Evolutionary conservation across 2,797 vertebrate genomes (phyloP), one percentile per base, ranked within the genome.

Genomic region (Alfaro cultratus): DNA sequence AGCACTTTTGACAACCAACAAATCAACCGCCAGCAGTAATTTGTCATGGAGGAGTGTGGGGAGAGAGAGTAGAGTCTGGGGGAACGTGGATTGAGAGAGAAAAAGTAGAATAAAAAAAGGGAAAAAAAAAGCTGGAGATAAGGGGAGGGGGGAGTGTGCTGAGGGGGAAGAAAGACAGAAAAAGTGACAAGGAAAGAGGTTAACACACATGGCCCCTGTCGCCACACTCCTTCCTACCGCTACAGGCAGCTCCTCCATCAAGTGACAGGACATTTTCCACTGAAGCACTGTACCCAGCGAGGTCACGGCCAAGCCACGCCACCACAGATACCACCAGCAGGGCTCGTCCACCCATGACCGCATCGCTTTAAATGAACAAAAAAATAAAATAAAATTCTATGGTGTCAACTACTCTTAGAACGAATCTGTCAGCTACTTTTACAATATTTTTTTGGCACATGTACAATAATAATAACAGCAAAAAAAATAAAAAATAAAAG

Each of bases 1-100:
- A 92, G 88, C 92, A 93, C 89, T 94, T 95, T 89, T 95, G 95
- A 95, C 94, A 95, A 94, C 91, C 90, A 94, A 95, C 94, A 96
- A 95, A 96, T 95, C 95, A 95, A 93, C 88, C 88, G 91, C 95
- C 94, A 94, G 89, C 88, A 95, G 92, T 93, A 92, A 96, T 95
- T 95, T 94, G 94, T 96, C 95, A 94, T 75, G 68, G 83, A 85
- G 86, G 82, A 86, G 85, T 86, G 84, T 87, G 81, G 88, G 88
- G 89, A 86, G 92, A 86, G 81, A 77, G 88, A 87, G 85, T 80
- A 76, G 81, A 89, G 91, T 91, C 82, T 89, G 77, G 73, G 79
- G 72, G 68, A 67, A 74, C 5, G 75, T 60, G 82, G 81, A 79
- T 77, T 60, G 64, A 68, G 64, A 85, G 64, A 73, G 45, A 68